Base-by-base conservation (phyloP, 2,797 vertebrate species). In the Arrhamphus sclerolepis region DNA sequence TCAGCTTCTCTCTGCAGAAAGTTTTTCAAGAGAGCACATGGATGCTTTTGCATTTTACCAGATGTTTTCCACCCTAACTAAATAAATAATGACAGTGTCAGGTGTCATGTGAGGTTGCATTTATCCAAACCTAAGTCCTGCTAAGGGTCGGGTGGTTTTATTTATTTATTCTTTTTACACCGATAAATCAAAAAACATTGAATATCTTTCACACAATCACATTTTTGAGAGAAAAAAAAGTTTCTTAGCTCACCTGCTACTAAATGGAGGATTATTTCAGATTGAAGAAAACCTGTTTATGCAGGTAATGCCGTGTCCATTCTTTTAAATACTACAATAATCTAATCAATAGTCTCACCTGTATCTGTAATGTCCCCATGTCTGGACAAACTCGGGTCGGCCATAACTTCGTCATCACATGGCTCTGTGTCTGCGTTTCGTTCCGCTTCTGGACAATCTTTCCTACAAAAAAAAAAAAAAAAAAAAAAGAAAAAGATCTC, bases 301-400 rank as follows among this genome's bases (percentile, higher is more conserved):
- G 0, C 18, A 44, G 3, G 6, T 2, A 26, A 26, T 2, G n/a
- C 26, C 28, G 31, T 26, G 20, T 38, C 6, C 16, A 24, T 44
- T 42, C 11, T 2, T 22, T 51, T 11, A 2, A 48, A 17, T 5
- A 6, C n/a, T 24, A 20, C 39, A 48, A 6, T n/a, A n/a, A n/a
- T n/a, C n/a, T n/a, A n/a, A n/a, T n/a, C 16, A 39, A 48, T 1
- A 55, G 18, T 22, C 75, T 65, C 63, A 89, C 86, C 48, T 1
- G 0, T 67, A 9, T 82, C 78, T 68, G 63, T 11, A 7, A 17
- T 2, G 40, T 40, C 1, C 20, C 11, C 50, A 3, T 19, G 78
- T 41, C 61, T 60, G 14, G 49, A 24, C 7, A 1, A 26, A 13
- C 3, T 28, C 39, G 52, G 11, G 46, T 59, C 58, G 1, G 6